A percentile compares a stretch with the other conserved stretches of the same genome.
phyloP scores from a whole-genome alignment of 23 tunicate genomes.

The Trididemnum nubilum region DNA sequence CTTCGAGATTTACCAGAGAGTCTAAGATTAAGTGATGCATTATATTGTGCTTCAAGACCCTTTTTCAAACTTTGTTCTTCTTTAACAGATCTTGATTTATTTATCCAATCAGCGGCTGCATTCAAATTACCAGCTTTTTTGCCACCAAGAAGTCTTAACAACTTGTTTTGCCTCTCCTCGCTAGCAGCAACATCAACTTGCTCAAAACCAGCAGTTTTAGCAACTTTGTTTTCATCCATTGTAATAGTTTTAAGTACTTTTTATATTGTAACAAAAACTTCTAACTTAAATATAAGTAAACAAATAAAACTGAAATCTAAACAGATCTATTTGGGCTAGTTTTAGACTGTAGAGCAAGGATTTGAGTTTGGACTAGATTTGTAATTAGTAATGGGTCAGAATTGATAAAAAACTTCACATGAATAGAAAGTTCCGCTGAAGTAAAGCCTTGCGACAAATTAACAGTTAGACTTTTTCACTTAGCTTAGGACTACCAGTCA shows the following conservation, averaged over 20 bases:
- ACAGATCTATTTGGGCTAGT: no score
- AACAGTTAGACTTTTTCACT: no score
- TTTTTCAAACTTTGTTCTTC: constrained; percentile 32
- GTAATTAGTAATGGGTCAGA: no score
- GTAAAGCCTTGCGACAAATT: no score
- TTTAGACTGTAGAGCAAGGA: no score
- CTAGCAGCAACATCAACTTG: background rate
- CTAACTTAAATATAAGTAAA: no score
- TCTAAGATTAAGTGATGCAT: constrained; percentile 35
- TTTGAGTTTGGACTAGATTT: no score
- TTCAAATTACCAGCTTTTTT: constrained; percentile 40
- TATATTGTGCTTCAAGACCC: constrained; percentile 53
- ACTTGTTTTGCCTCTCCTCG: constrained; percentile 41
- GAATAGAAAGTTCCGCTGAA: no score
- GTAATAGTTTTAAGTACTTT: no score
- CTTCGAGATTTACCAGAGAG: constrained; percentile 46
- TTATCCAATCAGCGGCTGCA: constrained; percentile 55
- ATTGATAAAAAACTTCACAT: no score
- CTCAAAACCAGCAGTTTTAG: background rate
- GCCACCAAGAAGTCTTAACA: constrained; percentile 51
- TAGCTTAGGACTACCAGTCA: background rate
- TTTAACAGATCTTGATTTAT: constrained; percentile 28
- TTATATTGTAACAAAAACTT: no score
- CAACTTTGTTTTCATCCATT: background rate
- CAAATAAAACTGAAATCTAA: no score